A percentile compares a stretch with the other conserved stretches of the same genome.
These are phyloP conservation scores for Pseudomyrmex dendroicus DNA, from an alignment of 1,140 invertebrate species.

Conservation along the genomic window DNA sequence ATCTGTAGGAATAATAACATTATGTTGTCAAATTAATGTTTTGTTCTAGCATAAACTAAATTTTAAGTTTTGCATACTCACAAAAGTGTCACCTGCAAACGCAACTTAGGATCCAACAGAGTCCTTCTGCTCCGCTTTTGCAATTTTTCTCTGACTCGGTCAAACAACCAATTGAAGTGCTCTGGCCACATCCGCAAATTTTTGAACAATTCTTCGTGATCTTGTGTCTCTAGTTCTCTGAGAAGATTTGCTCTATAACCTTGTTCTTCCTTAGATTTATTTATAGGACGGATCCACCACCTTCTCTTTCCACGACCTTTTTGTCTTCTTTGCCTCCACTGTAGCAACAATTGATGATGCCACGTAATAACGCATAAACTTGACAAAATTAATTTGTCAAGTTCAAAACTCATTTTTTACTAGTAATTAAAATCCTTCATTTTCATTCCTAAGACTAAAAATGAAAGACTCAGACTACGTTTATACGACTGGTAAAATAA, in stretches of 20 bases:
- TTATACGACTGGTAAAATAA: too few relatives aligned
- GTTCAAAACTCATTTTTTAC: too few relatives aligned
- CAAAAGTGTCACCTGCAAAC: slow-evolving; percentile 13
- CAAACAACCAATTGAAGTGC: slow-evolving; percentile 7
- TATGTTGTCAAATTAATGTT: neutral
- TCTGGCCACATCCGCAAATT: slow-evolving; percentile 9
- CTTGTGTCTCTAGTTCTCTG: neutral
- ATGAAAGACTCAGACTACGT: too few relatives aligned
- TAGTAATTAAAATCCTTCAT: too few relatives aligned
- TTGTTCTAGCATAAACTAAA: neutral
- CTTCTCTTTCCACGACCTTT: neutral
- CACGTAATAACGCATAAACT: too few relatives aligned
- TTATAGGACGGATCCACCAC: slow-evolving; percentile 20
- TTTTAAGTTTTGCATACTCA: neutral
- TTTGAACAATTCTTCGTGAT: neutral
- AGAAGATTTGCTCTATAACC: neutral
- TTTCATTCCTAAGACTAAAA: too few relatives aligned
- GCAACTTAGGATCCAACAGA: neutral
- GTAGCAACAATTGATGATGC: too few relatives aligned
- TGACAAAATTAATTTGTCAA: too few relatives aligned
- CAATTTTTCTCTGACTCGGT: neutral
- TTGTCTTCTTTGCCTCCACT: too few relatives aligned
- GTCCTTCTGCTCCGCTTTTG: neutral
- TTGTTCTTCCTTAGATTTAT: neutral
- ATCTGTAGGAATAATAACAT: neutral